Percentiles rank a stretch among this genome's conserved stretches.
These are phyloP conservation scores for Flexamia atlantica DNA, from an alignment of 2,888 invertebrate genomes.

Conservation along the genomic window DNA sequence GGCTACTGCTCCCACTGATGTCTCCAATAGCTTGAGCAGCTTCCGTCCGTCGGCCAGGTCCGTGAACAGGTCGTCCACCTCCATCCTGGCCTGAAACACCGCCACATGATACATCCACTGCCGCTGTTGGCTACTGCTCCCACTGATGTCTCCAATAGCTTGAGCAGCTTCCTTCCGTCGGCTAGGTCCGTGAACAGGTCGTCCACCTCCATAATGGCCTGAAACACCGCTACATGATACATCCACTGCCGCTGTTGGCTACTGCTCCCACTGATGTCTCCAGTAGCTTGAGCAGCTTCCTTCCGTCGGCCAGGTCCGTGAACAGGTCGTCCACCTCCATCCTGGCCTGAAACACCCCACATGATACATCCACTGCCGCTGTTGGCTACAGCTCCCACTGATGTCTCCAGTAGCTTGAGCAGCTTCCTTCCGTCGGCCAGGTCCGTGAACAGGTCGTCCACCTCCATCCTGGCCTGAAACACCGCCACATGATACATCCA, in stretches of 20 bases:
- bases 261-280: constrained; percentile 81
- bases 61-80: constrained; percentile 97
- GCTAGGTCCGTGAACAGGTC: constrained; percentile 98
- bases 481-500: constrained; percentile 97
- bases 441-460: constrained; percentile 97
- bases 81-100: constrained; percentile 92
- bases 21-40: constrained; percentile 95
- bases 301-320: constrained; percentile 96
- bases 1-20: constrained; percentile 98
- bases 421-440: constrained; percentile 96
- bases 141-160: constrained; percentile 90
- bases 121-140: neutral
- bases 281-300: constrained; percentile 93
- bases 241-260: constrained; percentile 76
- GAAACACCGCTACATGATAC: constrained; percentile 79
- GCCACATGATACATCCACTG: constrained; percentile 83
- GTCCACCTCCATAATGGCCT: constrained; percentile 99
- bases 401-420: constrained; percentile 94
- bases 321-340: constrained; percentile 99
- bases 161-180: constrained; percentile 94
- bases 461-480: constrained; percentile 95
- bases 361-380: constrained; percentile 83
- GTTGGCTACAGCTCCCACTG: too few species aligned
- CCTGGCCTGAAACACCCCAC: constrained; percentile 83
- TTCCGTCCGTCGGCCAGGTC: constrained; percentile 98